These are phyloP conservation scores for Protobothrops mucrosquamatus DNA, from an alignment of 2,113 vertebrate genomes.

Conservation along the genomic window DNA sequence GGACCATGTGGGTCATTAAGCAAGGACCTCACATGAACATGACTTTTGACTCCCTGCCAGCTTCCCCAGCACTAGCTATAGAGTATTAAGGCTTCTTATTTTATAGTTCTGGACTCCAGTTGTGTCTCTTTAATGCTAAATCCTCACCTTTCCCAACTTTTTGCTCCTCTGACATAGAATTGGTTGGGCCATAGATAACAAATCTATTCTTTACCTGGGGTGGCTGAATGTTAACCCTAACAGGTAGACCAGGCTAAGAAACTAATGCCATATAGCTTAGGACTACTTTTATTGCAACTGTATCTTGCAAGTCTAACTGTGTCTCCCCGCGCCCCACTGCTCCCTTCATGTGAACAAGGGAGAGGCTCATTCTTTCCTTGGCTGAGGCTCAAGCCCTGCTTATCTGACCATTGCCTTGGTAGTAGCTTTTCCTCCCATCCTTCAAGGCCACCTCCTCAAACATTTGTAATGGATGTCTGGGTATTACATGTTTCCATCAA, in stretches of 20 bases:
- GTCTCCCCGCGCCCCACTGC: accelerated
- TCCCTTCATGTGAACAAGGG: neutral
- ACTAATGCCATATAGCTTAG: neutral
- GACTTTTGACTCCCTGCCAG: neutral
- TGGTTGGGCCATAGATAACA: neutral
- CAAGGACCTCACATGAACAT: neutral
- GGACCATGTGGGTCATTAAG: neutral
- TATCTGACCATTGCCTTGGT: neutral
- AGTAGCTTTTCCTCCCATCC: neutral
- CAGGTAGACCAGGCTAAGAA: neutral
- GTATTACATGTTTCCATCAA: neutral
- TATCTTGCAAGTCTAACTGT: neutral
- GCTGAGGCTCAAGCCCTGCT: neutral
- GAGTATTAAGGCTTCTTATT: neutral
- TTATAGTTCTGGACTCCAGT: neutral
- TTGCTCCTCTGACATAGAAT: neutral
- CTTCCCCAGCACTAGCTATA: neutral
- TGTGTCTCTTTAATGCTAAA: neutral
- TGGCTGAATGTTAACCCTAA: neutral
- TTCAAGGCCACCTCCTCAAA: neutral
- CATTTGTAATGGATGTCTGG: neutral
- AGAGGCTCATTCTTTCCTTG: neutral
- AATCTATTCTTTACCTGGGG: too few species aligned
- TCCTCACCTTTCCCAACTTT: neutral
- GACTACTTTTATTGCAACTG: neutral